These are phyloP conservation scores for Scyliorhinus canicula DNA, from an alignment of 2,797 vertebrate genomes.

Conservation along the genomic window DNA sequence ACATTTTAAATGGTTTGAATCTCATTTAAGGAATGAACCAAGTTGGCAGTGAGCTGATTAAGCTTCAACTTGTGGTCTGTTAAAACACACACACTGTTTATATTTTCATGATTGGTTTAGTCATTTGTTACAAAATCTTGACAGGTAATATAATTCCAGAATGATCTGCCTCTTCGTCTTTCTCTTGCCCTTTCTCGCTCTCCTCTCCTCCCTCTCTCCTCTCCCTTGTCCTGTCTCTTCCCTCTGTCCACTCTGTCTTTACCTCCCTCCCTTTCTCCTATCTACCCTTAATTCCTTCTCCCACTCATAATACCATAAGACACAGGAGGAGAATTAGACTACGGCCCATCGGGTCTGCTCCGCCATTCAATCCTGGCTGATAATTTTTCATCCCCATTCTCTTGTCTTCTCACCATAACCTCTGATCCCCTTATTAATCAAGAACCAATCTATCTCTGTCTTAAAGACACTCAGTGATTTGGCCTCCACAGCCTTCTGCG, in stretches of 20 bases:
- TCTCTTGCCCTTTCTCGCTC: background rate
- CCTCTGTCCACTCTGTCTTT: no score
- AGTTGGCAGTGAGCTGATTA: conserved; percentile 2
- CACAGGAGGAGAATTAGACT: no score
- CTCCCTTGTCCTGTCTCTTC: background rate
- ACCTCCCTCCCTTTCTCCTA: background rate
- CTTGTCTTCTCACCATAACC: no score
- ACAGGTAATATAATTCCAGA: background rate
- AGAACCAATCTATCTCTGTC: no score
- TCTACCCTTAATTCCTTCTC: no score
- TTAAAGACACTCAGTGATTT: no score
- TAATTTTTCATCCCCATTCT: no score
- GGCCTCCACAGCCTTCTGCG: no score
- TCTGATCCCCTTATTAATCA: no score
- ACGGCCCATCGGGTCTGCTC: no score
- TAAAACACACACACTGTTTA: background rate
- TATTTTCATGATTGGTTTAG: background rate
- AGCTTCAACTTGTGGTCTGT: background rate
- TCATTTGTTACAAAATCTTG: background rate
- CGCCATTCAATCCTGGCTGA: background rate
- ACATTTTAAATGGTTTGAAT: conserved; percentile 23
- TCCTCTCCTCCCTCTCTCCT: no score
- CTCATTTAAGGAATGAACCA: background rate
- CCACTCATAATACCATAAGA: no score
- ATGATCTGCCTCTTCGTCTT: background rate